Percentiles rank a stretch among this genome's conserved stretches.
Conservation (phyloP, 2,888 invertebrate genomes). For the Melitaea athalia region DNA sequence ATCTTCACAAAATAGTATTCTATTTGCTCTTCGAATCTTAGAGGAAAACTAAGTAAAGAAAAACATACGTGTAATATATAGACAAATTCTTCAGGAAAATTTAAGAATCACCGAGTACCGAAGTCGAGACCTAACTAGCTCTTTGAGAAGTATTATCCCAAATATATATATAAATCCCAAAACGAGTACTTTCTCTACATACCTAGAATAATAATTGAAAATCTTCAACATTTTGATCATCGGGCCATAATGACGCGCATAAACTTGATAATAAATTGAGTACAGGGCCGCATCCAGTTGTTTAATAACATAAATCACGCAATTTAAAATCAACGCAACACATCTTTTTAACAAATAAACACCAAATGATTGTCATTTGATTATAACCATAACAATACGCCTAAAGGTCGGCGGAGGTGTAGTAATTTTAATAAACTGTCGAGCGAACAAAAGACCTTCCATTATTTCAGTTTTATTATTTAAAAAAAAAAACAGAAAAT, state of each 20-base stretch:
- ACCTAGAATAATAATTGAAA: too few species aligned
- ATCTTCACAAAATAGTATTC: too few species aligned
- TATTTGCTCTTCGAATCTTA: too few species aligned
- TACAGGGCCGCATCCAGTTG: constrained; percentile 21
- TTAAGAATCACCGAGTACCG: too few species aligned
- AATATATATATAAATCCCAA: too few species aligned
- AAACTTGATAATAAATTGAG: constrained; percentile 28
- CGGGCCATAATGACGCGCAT: constrained; percentile 25
- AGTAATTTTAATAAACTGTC: not conserved
- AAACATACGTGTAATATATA: too few species aligned
- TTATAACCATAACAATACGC: constrained; percentile 16
- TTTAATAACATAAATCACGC: not conserved
- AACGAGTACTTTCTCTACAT: too few species aligned
- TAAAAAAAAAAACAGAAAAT: not conserved
- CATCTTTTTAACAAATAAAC: constrained; percentile 16
- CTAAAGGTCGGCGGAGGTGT: constrained; percentile 10
- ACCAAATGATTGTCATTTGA: constrained; percentile 14
- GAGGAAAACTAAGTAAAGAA: too few species aligned
- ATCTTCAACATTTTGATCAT: not conserved
- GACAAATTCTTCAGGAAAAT: too few species aligned
- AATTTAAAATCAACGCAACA: not conserved
- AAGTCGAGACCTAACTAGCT: too few species aligned
- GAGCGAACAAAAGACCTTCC: not conserved
- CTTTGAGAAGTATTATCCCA: too few species aligned
- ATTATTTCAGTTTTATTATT: not conserved